Base-by-base conservation (phyloP, 2,797 vertebrate species). In the Parauchenoglanis ngamensis region DNA sequence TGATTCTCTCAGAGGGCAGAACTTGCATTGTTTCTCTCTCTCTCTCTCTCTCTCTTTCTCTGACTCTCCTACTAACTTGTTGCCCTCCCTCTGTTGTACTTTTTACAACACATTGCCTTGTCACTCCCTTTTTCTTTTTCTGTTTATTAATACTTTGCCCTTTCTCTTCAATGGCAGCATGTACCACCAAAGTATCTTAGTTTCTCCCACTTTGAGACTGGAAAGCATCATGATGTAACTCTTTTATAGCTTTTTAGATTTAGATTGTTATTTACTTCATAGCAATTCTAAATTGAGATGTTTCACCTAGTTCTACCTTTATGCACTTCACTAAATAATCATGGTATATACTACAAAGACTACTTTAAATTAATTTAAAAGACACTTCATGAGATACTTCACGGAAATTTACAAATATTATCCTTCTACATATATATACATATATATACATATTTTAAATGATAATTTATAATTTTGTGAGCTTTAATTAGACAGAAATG, bases 111-210 rank as follows among this genome's bases (percentile, higher is more conserved):
- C 80, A 75, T 77, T 77, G 40, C 35, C 85, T 73, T 35, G 85
- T 68, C 70, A 87, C 87, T 90, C 83, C 90, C 77, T 75, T 88
- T 85, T 75, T 85, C 59, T 59, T 87, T 49, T 40, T 85, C 79
- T 91, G 86, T 92, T 92, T 92, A 91, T 91, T 91, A 90, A 91
- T 91, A 91, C 49, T 89, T 72, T 88, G 82, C 76, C 86, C 56
- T 81, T 73, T 87, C 68, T 82, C 57, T 70, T 81, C 40, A 15
- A 76, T 73, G n/a, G 49, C 31, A 52, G 19, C 56, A 13, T 61
- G n/a, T 77, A 15, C 61, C 15, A 0, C 63, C 31, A 31, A 31
- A 35, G 35, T 35, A 23, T 77, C 5, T 8, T 59, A 61, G 31
- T 40, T 40, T 56, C 19, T 6, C 28, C 25, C 31, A 52, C 21